These are phyloP conservation scores for Pemphigus obesinymphae DNA, from an alignment of 1,140 invertebrate species.

Conservation along the genomic window DNA sequence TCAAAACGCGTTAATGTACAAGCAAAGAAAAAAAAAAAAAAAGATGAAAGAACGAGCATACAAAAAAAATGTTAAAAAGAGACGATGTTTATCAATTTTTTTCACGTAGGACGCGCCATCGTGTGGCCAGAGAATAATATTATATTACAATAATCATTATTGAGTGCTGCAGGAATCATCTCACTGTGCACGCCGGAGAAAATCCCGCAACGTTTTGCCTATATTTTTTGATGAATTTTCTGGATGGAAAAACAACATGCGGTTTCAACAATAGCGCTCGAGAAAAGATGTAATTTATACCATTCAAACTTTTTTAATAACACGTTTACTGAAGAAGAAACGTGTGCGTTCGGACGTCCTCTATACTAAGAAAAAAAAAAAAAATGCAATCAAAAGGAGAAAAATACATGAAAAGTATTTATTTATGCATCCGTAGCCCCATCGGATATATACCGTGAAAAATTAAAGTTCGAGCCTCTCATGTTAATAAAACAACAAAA, in stretches of 20 bases:
- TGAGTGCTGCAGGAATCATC: not conserved
- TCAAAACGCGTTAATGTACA: not conserved
- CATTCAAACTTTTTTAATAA: conserved; percentile 29
- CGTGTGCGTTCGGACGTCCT: no score
- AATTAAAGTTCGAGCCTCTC: not conserved
- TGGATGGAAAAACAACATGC: not conserved
- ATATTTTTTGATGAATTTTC: not conserved
- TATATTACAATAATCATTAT: not conserved
- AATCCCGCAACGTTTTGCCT: not conserved
- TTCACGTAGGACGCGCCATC: not conserved
- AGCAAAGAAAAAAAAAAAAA: not conserved
- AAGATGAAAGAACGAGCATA: not conserved
- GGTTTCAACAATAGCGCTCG: not conserved
- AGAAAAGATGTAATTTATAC: not conserved
- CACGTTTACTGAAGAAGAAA: not conserved
- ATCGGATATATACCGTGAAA: not conserved
- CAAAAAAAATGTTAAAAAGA: no score
- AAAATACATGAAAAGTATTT: conserved; percentile 5
- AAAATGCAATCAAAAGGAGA: not conserved
- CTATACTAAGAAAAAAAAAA: not conserved
- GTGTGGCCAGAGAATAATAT: not conserved
- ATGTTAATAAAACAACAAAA: no score
- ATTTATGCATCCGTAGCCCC: not conserved
- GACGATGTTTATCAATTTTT: not conserved
- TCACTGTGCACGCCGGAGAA: not conserved